Evolutionary conservation across 2,888 invertebrate species (phyloP).

Genomic region (Didymodactylos carnosus): DNA sequence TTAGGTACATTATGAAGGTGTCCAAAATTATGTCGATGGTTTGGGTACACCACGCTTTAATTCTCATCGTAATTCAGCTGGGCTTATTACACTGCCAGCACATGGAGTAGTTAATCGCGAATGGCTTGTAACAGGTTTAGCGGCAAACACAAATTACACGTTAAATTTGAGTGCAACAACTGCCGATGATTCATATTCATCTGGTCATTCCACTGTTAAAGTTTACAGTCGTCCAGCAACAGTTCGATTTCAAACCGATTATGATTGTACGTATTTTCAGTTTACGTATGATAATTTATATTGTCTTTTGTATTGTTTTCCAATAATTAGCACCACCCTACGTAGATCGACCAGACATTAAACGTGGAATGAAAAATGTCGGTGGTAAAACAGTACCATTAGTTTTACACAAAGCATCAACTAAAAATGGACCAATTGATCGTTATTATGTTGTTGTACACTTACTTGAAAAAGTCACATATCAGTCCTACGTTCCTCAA

Average conservation of each 20-base stretch:
- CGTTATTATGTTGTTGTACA: background rate
- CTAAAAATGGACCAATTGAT: background rate
- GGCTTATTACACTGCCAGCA: background rate
- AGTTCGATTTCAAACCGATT: background rate
- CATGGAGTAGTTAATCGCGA: background rate
- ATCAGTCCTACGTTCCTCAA: background rate
- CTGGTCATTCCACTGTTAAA: background rate
- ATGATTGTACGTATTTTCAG: too few relatives aligned
- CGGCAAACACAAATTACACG: slow-evolving; percentile 1
- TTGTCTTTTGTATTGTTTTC: too few relatives aligned
- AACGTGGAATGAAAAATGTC: background rate
- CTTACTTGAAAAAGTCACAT: background rate
- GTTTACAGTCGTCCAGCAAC: background rate
- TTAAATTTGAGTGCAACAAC: slow-evolving; percentile 3
- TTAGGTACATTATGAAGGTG: background rate
- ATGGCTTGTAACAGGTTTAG: slow-evolving; percentile 9
- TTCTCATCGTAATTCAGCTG: background rate
- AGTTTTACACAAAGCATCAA: background rate
- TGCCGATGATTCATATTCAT: too few relatives aligned
- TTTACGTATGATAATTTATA: too few relatives aligned
- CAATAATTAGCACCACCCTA: background rate
- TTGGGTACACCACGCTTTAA: background rate
- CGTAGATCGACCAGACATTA: background rate
- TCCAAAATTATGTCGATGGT: background rate
- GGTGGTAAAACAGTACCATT: background rate